These are phyloP conservation scores for Drosophila repleta DNA, from an alignment of 1,140 invertebrate species.

Conservation along the genomic window DNA sequence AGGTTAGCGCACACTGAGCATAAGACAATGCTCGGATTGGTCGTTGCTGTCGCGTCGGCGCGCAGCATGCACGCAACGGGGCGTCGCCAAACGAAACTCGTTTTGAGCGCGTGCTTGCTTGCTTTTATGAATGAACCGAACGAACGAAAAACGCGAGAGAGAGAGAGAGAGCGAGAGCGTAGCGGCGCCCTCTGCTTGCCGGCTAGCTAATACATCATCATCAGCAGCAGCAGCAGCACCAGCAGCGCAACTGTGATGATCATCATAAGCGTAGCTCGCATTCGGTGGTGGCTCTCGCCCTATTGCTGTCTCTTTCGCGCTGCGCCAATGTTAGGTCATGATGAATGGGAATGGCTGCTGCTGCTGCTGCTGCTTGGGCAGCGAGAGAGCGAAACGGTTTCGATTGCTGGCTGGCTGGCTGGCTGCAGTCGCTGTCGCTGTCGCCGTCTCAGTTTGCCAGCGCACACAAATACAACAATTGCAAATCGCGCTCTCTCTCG, in stretches of 20 bases:
- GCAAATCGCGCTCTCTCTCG: slow-evolving; percentile 41
- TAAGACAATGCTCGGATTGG: slow-evolving; percentile 64
- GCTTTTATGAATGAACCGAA: slow-evolving; percentile 57
- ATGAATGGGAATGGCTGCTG: slow-evolving; percentile 51
- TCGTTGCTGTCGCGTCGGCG: slow-evolving; percentile 17
- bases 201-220: slow-evolving; percentile 42
- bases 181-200: slow-evolving; percentile 20
- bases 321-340: slow-evolving; percentile 45
- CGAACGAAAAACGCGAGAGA: slow-evolving; percentile 6
- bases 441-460: slow-evolving; percentile 38
- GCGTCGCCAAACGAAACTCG: slow-evolving; percentile 63
- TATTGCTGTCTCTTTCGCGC: slow-evolving; percentile 39
- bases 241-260: slow-evolving; percentile 16
- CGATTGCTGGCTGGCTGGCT: background rate
- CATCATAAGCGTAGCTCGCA: slow-evolving; percentile 11
- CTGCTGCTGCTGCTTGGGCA: slow-evolving; percentile 28
- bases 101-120: slow-evolving; percentile 43
- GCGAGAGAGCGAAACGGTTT: slow-evolving; percentile 10
- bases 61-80: slow-evolving; percentile 41
- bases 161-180: slow-evolving; percentile 2
- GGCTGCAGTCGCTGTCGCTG: slow-evolving; percentile 8
- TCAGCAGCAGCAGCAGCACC: slow-evolving; percentile 5
- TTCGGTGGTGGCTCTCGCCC: slow-evolving; percentile 32
- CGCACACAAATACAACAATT: slow-evolving; percentile 30
- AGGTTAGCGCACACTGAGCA: slow-evolving; percentile 58